These are phyloP conservation scores for Ophion ellenae DNA, from an alignment of 2,888 invertebrate species.

Conservation along the genomic window DNA sequence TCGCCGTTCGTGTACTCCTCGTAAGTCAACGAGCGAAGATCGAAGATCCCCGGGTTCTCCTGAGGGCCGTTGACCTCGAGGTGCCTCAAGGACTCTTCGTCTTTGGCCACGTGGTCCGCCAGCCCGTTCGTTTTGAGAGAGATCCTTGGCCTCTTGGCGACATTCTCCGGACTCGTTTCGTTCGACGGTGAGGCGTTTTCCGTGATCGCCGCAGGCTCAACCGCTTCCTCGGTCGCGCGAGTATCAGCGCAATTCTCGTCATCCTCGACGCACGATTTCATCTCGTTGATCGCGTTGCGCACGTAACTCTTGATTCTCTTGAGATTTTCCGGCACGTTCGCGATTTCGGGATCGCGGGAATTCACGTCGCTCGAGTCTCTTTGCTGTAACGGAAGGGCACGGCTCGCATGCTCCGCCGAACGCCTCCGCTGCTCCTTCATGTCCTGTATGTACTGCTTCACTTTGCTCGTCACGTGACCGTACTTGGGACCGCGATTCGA, in stretches of 20 bases:
- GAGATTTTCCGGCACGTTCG: neutral
- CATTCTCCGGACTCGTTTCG: slow-evolving; percentile 10
- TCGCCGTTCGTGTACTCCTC: slow-evolving; percentile 78
- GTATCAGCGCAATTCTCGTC: slow-evolving; percentile 34
- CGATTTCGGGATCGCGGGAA: neutral
- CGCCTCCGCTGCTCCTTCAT: slow-evolving; percentile 69
- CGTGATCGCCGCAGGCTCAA: slow-evolving; percentile 32
- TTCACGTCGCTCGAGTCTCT: neutral
- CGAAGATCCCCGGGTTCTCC: slow-evolving; percentile 68
- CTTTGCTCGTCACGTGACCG: slow-evolving; percentile 78
- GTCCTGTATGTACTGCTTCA: slow-evolving; percentile 77
- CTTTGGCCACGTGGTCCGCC: slow-evolving; percentile 63
- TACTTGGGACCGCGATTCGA: slow-evolving; percentile 70
- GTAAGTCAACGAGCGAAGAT: slow-evolving; percentile 75
- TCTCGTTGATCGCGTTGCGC: slow-evolving; percentile 74
- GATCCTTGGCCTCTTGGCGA: slow-evolving; percentile 20
- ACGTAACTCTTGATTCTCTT: slow-evolving; percentile 75
- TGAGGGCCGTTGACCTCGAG: slow-evolving; percentile 71
- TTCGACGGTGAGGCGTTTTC: slow-evolving; percentile 9
- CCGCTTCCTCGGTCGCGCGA: slow-evolving; percentile 26
- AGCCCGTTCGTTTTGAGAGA: slow-evolving; percentile 72
- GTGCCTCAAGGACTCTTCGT: slow-evolving; percentile 53
- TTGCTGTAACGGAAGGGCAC: neutral
- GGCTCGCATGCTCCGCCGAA: slow-evolving; percentile 61
- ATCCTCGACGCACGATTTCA: slow-evolving; percentile 67